phyloP scores from a whole-genome alignment of 2,797 vertebrate genomes.

The Chaunax sp. region DNA sequence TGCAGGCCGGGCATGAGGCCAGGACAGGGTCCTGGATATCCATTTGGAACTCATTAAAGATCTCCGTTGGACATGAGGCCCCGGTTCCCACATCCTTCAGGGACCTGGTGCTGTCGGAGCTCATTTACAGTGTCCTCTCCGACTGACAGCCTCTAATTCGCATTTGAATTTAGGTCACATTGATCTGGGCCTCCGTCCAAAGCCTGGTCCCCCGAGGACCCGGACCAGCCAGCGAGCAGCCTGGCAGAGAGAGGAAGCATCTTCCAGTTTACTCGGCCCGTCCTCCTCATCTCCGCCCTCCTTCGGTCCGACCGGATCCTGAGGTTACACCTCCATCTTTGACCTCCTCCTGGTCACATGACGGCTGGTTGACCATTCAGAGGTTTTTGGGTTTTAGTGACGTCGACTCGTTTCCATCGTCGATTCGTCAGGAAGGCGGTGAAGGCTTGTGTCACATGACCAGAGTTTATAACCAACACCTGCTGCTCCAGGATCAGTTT shows the following conservation, averaged over 20 bases:
- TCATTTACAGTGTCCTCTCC: constrained; percentile 83
- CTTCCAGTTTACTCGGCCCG: constrained; percentile 13
- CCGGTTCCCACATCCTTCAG: constrained; percentile 68
- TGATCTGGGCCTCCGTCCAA: constrained; percentile 84
- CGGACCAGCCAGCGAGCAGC: constrained; percentile 47
- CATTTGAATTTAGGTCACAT: constrained; percentile 86
- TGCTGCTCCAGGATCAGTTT: constrained; percentile 16
- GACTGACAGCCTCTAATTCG: constrained; percentile 81
- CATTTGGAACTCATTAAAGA: constrained; percentile 86
- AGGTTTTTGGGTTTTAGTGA: too few species aligned
- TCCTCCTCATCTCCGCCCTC: background rate
- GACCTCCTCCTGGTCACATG: background rate
- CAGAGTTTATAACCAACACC: background rate
- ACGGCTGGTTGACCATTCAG: too few species aligned
- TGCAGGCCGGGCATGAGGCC: constrained; percentile 46
- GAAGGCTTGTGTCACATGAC: too few species aligned
- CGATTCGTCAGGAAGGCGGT: too few species aligned
- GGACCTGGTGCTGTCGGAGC: constrained; percentile 75
- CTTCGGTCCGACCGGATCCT: constrained; percentile 1
- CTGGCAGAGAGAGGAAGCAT: constrained; percentile 42
- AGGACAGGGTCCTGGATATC: constrained; percentile 62
- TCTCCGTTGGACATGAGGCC: constrained; percentile 61
- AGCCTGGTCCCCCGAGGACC: constrained; percentile 65
- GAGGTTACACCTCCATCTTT: background rate
- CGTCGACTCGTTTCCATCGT: too few species aligned